Evolutionary conservation across 2,797 vertebrate species (phyloP).

Genomic region (Melanotaenia pygmaea): DNA sequence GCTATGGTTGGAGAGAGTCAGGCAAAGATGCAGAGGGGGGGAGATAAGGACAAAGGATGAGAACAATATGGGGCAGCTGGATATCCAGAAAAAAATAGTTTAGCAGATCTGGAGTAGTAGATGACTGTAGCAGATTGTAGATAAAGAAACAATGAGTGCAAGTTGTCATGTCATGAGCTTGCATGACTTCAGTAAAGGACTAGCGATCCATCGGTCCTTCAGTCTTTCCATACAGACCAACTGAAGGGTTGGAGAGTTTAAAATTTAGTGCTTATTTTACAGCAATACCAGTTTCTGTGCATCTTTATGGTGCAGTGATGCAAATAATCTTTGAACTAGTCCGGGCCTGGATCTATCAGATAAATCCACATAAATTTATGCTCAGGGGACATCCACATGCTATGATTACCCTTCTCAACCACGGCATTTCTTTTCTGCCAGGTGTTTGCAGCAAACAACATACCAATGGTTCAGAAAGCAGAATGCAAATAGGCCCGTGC

Average conservation of each 20-base stretch:
- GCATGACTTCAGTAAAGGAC: not conserved
- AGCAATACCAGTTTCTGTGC: not conserved
- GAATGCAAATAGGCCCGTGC: not conserved
- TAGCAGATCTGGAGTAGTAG: not conserved
- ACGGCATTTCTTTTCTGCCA: not conserved
- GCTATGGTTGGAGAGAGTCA: constrained; percentile 57
- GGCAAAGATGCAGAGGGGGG: not conserved
- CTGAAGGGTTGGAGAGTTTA: not conserved
- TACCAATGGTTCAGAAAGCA: too few species aligned
- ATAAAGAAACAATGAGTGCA: not conserved
- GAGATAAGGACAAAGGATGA: not conserved
- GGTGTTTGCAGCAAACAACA: too few species aligned
- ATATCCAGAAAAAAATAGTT: not conserved
- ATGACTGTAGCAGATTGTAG: not conserved
- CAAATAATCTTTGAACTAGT: not conserved
- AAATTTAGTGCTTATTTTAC: not conserved
- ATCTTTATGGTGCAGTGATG: not conserved
- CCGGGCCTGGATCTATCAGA: not conserved
- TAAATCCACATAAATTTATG: not conserved
- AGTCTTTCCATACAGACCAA: not conserved
- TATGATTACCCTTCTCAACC: not conserved
- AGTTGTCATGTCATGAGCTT: not conserved
- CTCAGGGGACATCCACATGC: not conserved
- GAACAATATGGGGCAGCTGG: not conserved
- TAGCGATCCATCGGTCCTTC: not conserved